Percentiles rank a stretch among this genome's conserved stretches.
These are phyloP conservation scores for Anastrepha ludens DNA, from an alignment of 1,140 invertebrate species.

Conservation along the genomic window DNA sequence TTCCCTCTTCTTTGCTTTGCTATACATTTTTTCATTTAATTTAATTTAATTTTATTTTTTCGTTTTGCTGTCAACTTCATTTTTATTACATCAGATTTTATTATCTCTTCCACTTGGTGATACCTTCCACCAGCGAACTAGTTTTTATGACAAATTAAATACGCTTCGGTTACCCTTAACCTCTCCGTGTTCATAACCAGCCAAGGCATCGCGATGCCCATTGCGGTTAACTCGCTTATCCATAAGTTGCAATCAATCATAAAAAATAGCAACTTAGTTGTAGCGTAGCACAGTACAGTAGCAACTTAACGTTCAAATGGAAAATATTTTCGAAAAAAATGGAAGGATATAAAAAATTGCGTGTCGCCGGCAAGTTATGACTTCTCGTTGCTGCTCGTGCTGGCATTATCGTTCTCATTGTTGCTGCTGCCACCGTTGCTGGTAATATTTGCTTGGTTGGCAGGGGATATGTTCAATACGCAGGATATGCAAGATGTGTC, in stretches of 20 bases:
- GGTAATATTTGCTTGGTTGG: not conserved
- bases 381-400: not conserved
- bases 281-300: not conserved
- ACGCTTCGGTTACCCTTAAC: not conserved
- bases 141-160: conserved; percentile 48
- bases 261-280: conserved; percentile 46
- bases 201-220: not conserved
- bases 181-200: not conserved
- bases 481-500: conserved; percentile 47
- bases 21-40: not conserved
- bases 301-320: not conserved
- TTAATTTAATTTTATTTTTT: not conserved
- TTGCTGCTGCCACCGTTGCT: conserved; percentile 18
- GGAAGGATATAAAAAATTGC: conserved; percentile 32
- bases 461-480: not conserved
- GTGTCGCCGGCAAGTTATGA: conserved; percentile 44
- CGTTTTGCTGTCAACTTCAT: conserved; percentile 9
- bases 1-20: not conserved
- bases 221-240: conserved; percentile 43
- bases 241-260: conserved; percentile 49
- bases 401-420: not conserved
- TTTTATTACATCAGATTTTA: conserved; percentile 22
- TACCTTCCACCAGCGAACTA: not conserved
- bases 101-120: conserved; percentile 6
- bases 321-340: not conserved